A percentile compares a stretch with the other conserved stretches of the same genome.
Evolutionary conservation across 2,888 invertebrate genomes (phyloP).

Genomic region (Hymenopus coronatus): DNA sequence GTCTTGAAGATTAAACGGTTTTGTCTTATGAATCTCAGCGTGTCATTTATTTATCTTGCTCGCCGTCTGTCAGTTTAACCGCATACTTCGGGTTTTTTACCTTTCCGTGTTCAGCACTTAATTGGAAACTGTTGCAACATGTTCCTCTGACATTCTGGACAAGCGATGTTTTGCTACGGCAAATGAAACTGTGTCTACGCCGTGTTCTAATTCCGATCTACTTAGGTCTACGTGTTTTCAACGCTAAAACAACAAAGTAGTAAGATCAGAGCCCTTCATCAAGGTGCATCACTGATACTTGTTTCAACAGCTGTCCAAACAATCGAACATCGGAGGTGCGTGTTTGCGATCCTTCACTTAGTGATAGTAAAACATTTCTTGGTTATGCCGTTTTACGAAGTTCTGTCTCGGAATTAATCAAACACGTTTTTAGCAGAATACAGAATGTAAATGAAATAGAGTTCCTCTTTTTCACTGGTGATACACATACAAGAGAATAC

Average conservation of each 20-base stretch:
- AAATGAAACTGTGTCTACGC: neutral
- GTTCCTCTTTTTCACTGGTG: no score
- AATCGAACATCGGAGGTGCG: no score
- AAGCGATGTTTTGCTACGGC: neutral
- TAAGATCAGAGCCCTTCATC: neutral
- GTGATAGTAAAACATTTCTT: no score
- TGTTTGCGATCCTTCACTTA: no score
- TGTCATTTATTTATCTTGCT: neutral
- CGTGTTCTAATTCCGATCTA: neutral
- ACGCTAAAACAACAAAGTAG: neutral
- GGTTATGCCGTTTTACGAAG: no score
- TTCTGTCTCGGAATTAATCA: no score
- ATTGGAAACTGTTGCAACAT: neutral
- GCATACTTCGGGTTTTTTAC: neutral
- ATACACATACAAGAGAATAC: no score
- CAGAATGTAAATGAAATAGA: no score
- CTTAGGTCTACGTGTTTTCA: neutral
- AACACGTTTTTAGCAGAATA: no score
- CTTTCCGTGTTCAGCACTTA: neutral
- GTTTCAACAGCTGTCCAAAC: neutral
- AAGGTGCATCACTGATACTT: neutral
- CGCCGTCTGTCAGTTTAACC: neutral
- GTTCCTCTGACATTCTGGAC: neutral
- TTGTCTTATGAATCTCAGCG: neutral
- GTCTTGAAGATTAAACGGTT: neutral